Evolutionary conservation across 2,113 vertebrate genomes (phyloP).

Genomic region (Empidonax traillii): DNA sequence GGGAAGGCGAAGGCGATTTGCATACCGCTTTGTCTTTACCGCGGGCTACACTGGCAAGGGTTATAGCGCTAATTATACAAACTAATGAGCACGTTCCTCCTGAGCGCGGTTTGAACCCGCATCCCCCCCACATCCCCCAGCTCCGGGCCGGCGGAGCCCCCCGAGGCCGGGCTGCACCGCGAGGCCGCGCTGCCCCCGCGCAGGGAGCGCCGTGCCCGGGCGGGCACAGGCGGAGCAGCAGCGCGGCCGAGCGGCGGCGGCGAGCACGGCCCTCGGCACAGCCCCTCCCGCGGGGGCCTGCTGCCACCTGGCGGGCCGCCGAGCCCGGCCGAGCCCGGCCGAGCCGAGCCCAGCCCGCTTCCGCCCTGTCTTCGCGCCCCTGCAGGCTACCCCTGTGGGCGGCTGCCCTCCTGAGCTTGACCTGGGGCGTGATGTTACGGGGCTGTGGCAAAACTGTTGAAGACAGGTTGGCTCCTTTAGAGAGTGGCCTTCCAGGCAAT

Average conservation of each 20-base stretch:
- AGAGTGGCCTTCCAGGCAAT: neutral
- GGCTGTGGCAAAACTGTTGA: neutral
- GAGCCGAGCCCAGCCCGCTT: no score
- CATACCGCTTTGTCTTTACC: constrained; percentile 73
- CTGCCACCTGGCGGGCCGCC: constrained; percentile 53
- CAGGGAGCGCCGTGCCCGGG: neutral
- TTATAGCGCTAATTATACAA: constrained; percentile 65
- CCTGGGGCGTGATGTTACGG: neutral
- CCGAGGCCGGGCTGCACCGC: neutral
- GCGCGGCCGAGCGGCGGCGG: no score
- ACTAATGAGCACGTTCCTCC: constrained; percentile 39
- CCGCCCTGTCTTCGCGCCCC: neutral
- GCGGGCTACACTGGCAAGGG: constrained; percentile 26
- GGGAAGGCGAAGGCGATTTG: constrained; percentile 50
- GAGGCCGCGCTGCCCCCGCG: neutral
- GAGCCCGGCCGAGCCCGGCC: no score
- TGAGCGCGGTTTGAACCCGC: constrained; percentile 3
- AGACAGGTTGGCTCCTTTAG: neutral
- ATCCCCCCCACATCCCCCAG: accelerated
- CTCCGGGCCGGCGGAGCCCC: neutral
- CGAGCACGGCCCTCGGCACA: neutral
- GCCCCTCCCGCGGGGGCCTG: neutral
- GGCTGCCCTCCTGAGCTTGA: neutral
- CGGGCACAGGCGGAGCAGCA: neutral
- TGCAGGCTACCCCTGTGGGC: neutral